These are phyloP conservation scores for Hestina assimilis DNA, from an alignment of 1,140 invertebrate genomes.

Conservation along the genomic window DNA sequence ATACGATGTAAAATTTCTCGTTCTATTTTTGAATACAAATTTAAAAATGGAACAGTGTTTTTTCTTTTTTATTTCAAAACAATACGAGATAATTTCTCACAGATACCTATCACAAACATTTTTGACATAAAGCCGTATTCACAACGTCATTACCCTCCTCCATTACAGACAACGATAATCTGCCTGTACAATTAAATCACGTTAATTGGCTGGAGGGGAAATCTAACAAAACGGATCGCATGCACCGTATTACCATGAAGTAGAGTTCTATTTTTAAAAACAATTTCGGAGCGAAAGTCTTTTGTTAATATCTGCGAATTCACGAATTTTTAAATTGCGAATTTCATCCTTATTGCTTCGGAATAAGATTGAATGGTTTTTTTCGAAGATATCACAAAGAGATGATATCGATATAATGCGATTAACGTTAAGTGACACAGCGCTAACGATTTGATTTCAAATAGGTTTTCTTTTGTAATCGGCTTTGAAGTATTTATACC, in stretches of 20 bases:
- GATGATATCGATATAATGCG: conserved; percentile 65
- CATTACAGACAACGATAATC: conserved; percentile 49
- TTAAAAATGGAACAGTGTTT: neutral
- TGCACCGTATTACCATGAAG: conserved; percentile 26
- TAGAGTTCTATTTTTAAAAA: conserved; percentile 37
- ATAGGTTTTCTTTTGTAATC: conserved; percentile 42
- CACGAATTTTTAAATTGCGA: conserved; percentile 9
- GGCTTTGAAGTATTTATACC: conserved; percentile 41
- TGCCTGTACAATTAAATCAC: conserved; percentile 68
- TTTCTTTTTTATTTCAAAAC: neutral
- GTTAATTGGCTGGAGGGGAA: conserved; percentile 64
- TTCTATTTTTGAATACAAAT: no score
- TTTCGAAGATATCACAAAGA: conserved; percentile 49
- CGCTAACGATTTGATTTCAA: conserved; percentile 65
- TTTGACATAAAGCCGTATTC: conserved; percentile 21
- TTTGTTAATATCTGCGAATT: conserved; percentile 54
- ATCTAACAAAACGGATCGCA: conserved; percentile 18
- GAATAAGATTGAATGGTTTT: conserved; percentile 18
- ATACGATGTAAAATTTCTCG: no score
- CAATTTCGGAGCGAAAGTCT: conserved; percentile 29
- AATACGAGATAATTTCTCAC: conserved; percentile 6
- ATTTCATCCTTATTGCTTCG: conserved; percentile 30
- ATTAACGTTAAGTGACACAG: conserved; percentile 67
- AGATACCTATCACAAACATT: conserved; percentile 4
- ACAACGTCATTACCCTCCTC: conserved; percentile 25